Percentiles rank a stretch among this genome's conserved stretches.
Evolutionary conservation across 2,113 vertebrate species (phyloP).

Genomic region (Siphamia tubifer): DNA sequence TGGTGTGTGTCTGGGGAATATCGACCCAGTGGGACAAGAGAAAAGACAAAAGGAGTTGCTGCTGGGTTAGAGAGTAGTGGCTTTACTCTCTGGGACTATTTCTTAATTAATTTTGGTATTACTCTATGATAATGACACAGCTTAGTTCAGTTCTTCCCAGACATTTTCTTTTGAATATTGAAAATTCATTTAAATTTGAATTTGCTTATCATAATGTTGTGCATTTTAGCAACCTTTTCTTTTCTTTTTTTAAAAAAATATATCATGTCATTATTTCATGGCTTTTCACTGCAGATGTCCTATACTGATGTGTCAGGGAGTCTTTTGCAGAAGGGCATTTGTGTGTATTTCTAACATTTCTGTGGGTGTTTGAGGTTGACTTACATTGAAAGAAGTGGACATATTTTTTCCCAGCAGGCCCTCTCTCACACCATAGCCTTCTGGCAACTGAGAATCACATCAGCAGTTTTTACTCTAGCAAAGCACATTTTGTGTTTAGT

Average conservation of each 20-base stretch:
- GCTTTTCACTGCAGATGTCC: neutral
- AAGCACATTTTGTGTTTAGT: neutral
- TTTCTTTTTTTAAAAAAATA: neutral
- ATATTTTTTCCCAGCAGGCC: conserved; percentile 10
- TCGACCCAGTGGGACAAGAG: conserved; percentile 22
- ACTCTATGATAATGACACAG: neutral
- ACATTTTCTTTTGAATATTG: too few species aligned
- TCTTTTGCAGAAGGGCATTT: neutral
- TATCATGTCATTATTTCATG: neutral
- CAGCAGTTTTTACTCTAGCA: neutral
- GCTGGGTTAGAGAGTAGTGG: neutral
- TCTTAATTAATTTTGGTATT: neutral
- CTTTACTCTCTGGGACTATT: neutral
- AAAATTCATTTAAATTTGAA: neutral
- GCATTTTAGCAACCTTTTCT: neutral
- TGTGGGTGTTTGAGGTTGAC: neutral
- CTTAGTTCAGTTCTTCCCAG: neutral
- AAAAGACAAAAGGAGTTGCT: neutral
- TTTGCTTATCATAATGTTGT: too few species aligned
- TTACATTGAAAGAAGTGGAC: conserved; percentile 7
- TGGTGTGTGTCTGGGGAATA: conserved; percentile 47
- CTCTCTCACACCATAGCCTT: neutral
- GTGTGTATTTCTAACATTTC: neutral
- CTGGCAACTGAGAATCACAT: neutral
- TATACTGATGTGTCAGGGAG: conserved; percentile 25